Conservation (phyloP, 2,888 invertebrate species). For the Agrochola lota region DNA sequence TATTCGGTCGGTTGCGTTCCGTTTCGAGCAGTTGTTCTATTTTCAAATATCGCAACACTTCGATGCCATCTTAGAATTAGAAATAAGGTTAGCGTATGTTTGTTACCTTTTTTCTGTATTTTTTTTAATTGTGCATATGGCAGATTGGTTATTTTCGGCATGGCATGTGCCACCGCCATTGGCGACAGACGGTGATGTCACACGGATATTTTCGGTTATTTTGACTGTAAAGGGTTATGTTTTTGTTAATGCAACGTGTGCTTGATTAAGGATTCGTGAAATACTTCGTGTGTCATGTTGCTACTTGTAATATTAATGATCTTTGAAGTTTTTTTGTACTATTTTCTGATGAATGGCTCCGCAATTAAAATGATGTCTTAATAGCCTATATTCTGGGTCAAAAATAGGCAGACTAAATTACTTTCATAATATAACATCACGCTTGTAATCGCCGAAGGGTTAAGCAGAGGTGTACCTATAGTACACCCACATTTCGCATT, state of each 20-base stretch:
- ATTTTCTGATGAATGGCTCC: neutral
- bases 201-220: conserved; percentile 81
- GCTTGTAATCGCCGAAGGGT: no score
- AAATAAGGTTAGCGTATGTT: conserved; percentile 68
- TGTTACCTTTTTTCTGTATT: conserved; percentile 59
- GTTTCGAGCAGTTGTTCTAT: conserved; percentile 75
- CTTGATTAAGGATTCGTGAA: conserved; percentile 62
- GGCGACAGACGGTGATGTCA: conserved; percentile 89
- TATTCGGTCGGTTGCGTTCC: conserved; percentile 76
- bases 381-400: conserved; percentile 14
- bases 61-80: conserved; percentile 75
- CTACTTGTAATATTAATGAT: conserved; percentile 37
- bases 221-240: conserved; percentile 80
- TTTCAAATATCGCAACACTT: conserved; percentile 74
- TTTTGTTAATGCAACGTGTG: conserved; percentile 71
- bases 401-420: neutral
- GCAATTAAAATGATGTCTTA: neutral
- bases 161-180: conserved; percentile 86
- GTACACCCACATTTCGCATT: no score
- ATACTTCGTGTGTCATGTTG: conserved; percentile 58
- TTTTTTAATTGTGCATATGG: conserved; percentile 81
- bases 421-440: neutral
- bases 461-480: no score
- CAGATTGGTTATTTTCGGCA: conserved; percentile 87
- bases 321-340: conserved; percentile 19